phyloP scores from a whole-genome alignment of 2,888 invertebrate genomes.

The Mantis religiosa region DNA sequence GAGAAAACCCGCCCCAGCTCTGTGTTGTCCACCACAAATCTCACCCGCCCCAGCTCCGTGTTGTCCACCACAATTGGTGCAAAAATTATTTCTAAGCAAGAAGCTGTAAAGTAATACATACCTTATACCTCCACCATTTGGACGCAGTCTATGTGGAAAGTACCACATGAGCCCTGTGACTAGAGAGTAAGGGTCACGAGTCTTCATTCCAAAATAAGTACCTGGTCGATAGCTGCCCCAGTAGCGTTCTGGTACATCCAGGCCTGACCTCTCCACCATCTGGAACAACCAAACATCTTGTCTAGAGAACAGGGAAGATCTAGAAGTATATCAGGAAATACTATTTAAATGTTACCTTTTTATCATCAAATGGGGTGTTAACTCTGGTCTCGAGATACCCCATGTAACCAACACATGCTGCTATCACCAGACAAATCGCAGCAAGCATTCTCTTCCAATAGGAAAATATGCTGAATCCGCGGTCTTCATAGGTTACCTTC shows the following conservation, averaged over 20 bases:
- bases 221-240: constrained; percentile 86
- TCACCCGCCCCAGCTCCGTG: too few species aligned
- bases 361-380: constrained; percentile 76
- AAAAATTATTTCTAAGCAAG: too few species aligned
- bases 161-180: constrained; percentile 98
- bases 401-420: constrained; percentile 69
- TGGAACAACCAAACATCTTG: constrained; percentile 38
- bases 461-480: background rate
- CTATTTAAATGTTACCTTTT: constrained; percentile 55
- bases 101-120: constrained; percentile 36
- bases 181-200: constrained; percentile 80
- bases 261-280: constrained; percentile 66
- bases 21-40: too few species aligned
- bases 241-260: constrained; percentile 71
- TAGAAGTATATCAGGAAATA: background rate
- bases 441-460: constrained; percentile 19
- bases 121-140: constrained; percentile 69
- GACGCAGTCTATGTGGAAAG: constrained; percentile 59
- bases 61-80: too few species aligned
- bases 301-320: background rate
- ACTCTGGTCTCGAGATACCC: constrained; percentile 86
- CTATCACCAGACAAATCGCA: constrained; percentile 54
- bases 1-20: too few species aligned
- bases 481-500: constrained; percentile 1
- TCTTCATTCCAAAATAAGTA: constrained; percentile 69